These are phyloP conservation scores for Carapus acus DNA, from an alignment of 2,797 vertebrate species.

Conservation along the genomic window DNA sequence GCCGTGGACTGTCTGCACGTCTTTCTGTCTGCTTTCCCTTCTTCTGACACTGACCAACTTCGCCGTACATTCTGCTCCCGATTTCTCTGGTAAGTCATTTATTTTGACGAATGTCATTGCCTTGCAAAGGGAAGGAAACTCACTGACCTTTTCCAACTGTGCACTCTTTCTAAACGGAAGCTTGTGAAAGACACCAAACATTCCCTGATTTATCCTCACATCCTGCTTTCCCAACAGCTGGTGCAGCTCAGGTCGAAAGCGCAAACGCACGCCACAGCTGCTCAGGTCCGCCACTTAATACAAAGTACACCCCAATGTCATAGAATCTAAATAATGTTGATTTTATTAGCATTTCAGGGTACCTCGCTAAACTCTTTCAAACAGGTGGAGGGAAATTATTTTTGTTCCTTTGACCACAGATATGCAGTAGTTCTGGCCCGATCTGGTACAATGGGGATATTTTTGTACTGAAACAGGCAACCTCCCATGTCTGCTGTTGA, in stretches of 20 bases:
- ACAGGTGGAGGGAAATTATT: no score
- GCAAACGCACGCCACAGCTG: conserved; percentile 30
- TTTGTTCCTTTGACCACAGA: no score
- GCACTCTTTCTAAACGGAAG: no score
- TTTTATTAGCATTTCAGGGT: no score
- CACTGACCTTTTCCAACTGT: conserved; percentile 26
- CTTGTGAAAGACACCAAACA: conserved; percentile 15
- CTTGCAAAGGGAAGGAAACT: conserved; percentile 8
- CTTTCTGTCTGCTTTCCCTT: conserved; percentile 41
- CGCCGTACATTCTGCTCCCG: conserved; percentile 44
- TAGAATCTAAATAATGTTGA: no score
- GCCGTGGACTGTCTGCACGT: conserved; percentile 46
- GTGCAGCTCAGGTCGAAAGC: conserved; percentile 26
- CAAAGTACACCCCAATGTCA: no score
- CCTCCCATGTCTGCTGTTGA: no score
- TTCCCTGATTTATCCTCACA: conserved; percentile 37
- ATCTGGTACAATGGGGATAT: background rate
- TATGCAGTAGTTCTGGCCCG: no score
- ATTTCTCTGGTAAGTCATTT: conserved; percentile 71
- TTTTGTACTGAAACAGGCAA: conserved; percentile 13
- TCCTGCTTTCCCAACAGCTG: conserved; percentile 52
- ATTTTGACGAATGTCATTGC: background rate
- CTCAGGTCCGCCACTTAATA: conserved; percentile 15
- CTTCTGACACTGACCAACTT: conserved; percentile 45
- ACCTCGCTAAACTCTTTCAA: no score